A percentile compares a stretch with the other conserved stretches of the same genome.
Conservation (phyloP, 2,888 invertebrate genomes). For the Pycnomerus fuliginosus region DNA sequence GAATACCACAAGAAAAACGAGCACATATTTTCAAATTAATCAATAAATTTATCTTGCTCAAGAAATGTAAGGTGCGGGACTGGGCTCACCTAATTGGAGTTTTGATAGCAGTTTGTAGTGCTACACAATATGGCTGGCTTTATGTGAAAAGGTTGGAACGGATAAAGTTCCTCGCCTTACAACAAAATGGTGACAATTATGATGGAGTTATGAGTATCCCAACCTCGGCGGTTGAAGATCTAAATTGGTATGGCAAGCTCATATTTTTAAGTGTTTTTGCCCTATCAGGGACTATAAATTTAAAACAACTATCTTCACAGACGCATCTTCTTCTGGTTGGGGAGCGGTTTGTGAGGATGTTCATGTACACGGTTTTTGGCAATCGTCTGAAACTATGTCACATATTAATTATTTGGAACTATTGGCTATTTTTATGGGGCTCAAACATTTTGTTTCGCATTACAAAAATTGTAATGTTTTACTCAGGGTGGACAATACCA, state of each 20-base stretch:
- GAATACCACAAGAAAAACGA: conserved; percentile 3
- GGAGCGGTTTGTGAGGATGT: conserved; percentile 2
- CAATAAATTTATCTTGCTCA: neutral
- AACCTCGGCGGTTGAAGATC: neutral
- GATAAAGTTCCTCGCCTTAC: conserved; percentile 17
- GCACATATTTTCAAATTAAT: neutral
- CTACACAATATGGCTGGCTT: conserved; percentile 26
- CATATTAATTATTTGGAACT: conserved; percentile 14
- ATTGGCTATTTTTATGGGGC: conserved; percentile 4
- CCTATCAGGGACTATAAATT: neutral
- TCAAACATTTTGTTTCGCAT: conserved; percentile 7
- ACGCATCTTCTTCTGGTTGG: conserved; percentile 8
- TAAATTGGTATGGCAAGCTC: conserved; percentile 8
- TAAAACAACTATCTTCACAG: conserved; percentile 4
- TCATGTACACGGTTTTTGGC: conserved; percentile 3
- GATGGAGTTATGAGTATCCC: conserved; percentile 7
- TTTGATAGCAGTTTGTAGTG: conserved; percentile 22
- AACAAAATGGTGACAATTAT: conserved; percentile 9
- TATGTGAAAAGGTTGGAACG: conserved; percentile 25
- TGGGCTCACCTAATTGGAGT: conserved; percentile 11
- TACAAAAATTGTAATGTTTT: conserved; percentile 20
- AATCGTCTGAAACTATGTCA: too few relatives aligned
- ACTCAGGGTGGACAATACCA: conserved; percentile 32
- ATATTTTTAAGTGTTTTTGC: neutral
- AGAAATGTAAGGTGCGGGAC: conserved; percentile 17